Base-by-base conservation (phyloP, 2,113 vertebrate species). In the Aspidoscelis tigris region DNA sequence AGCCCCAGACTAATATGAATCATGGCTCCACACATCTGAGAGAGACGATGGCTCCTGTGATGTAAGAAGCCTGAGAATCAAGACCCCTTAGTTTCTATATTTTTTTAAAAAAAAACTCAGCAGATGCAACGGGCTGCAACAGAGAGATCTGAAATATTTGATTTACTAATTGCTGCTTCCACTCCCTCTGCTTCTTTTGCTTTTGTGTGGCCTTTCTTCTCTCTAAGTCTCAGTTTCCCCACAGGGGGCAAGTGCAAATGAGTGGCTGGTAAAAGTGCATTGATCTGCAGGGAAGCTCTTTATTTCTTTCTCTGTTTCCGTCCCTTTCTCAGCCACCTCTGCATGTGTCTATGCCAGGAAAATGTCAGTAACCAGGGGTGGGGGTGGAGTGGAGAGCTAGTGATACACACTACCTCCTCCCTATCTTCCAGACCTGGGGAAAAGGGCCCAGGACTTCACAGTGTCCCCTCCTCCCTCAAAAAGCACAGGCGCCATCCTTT, bases 261-360 rank as follows among this genome's bases (percentile, higher is more conserved):
- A 74, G 77, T 44, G 58, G 83, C 77, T 75, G 71, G 71, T 20
- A 71, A 82, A 82, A 82, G 71, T 75, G 72, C 81, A 82, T 82
- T 73, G 81, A 82, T 82, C 81, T 74, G 58, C 77, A 85, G 77
- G 83, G 83, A 80, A 73, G 78, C 78, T 73, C 70, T 79, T 73
- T 66, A 74, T 85, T 65, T 47, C 64, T 74, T 69, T 43, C 44
- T 41, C 44, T 11, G 77, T 65, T 85, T 85, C 83, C 77, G 83
- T 80, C 74, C 77, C 83, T 64, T 84, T 84, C 76, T 26, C 68
- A 72, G 76, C 76, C 83, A 84, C 83, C 83, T 85, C 83, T 70
- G 77, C 83, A 80, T 80, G 70, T 74, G 69, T 80, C 83, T 53
- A 47, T 85, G 83, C 83, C 83, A 85, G 77, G 70, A 73, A 85